phyloP scores from a whole-genome alignment of 1,140 invertebrate species.

The Drosophila truncata region DNA sequence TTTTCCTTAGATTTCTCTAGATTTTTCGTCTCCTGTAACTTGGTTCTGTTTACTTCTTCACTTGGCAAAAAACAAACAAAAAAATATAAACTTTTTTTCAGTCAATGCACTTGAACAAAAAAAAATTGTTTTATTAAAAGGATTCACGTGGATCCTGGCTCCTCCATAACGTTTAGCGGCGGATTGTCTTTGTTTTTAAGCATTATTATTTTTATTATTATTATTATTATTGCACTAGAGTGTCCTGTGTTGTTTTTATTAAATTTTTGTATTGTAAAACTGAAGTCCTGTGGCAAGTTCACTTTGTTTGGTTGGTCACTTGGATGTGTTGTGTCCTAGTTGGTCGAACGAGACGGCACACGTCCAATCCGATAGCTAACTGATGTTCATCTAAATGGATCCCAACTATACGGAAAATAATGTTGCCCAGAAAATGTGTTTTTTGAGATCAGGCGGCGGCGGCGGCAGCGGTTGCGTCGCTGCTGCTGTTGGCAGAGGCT shows the following conservation, averaged over 20 bases:
- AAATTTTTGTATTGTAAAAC: background rate
- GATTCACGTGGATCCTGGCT: slow-evolving; percentile 9
- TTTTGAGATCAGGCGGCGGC: slow-evolving; percentile 70
- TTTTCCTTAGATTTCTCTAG: background rate
- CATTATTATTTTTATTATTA: slow-evolving; percentile 22
- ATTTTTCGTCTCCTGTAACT: background rate
- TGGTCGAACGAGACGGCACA: slow-evolving; percentile 58
- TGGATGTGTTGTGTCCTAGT: background rate
- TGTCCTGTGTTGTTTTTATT: slow-evolving; percentile 1
- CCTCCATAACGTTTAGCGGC: slow-evolving; percentile 5
- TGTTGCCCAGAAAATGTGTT: slow-evolving; percentile 81
- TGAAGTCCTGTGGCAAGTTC: background rate
- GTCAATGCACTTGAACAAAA: slow-evolving; percentile 5
- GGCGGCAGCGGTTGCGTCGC: slow-evolving; percentile 43
- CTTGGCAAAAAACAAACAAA: background rate
- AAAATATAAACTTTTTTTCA: slow-evolving; percentile 3
- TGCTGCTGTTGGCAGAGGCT: slow-evolving; percentile 29
- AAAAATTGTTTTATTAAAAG: background rate
- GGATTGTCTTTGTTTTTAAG: slow-evolving; percentile 6
- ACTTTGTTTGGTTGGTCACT: slow-evolving; percentile 2
- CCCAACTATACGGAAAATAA: slow-evolving; percentile 84
- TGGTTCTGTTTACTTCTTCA: background rate
- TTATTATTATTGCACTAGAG: slow-evolving; percentile 37
- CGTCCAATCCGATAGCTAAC: slow-evolving; percentile 85
- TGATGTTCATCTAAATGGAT: slow-evolving; percentile 85